Conservation (phyloP, 2,888 invertebrate genomes). For the Arge pagana region DNA sequence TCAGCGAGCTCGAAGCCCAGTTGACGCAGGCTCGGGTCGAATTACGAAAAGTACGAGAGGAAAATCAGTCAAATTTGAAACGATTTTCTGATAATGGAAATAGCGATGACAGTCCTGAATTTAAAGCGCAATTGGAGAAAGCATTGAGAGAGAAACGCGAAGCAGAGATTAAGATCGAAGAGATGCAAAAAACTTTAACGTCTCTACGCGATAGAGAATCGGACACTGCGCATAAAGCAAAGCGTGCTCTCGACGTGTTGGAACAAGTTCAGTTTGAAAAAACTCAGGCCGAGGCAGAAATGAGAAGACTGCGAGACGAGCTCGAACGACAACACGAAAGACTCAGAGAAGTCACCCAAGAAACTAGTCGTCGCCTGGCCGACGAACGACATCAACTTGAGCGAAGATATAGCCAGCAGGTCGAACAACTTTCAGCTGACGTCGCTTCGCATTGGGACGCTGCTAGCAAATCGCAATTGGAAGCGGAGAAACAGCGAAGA, state of each 20-base stretch:
- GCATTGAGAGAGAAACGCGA: constrained; percentile 47
- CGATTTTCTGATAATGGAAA: constrained; percentile 43
- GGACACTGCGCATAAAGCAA: constrained; percentile 68
- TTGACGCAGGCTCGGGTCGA: constrained; percentile 78
- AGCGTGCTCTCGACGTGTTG: constrained; percentile 71
- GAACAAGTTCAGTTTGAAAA: constrained; percentile 80
- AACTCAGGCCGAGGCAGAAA: constrained; percentile 75
- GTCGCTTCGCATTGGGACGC: constrained; percentile 81
- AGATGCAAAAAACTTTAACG: constrained; percentile 69
- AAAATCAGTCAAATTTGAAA: constrained; percentile 62
- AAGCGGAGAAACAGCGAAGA: constrained; percentile 78
- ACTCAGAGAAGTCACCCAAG: constrained; percentile 75
- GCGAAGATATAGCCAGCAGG: constrained; percentile 71
- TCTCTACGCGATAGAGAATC: constrained; percentile 68
- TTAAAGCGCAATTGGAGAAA: constrained; percentile 44
- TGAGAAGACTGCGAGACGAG: constrained; percentile 76
- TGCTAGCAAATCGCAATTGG: constrained; percentile 71
- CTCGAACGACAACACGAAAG: constrained; percentile 77
- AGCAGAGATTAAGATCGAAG: constrained; percentile 61
- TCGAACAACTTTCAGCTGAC: constrained; percentile 80
- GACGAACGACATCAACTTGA: constrained; percentile 76
- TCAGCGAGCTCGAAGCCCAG: constrained; percentile 84
- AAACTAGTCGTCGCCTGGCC: constrained; percentile 70
- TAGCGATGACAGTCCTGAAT: constrained; percentile 30
- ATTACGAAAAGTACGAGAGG: constrained; percentile 72